A percentile compares a stretch with the other conserved stretches of the same genome.
Conservation (phyloP, 2,888 invertebrate genomes). For the Tiliacea aurago region DNA sequence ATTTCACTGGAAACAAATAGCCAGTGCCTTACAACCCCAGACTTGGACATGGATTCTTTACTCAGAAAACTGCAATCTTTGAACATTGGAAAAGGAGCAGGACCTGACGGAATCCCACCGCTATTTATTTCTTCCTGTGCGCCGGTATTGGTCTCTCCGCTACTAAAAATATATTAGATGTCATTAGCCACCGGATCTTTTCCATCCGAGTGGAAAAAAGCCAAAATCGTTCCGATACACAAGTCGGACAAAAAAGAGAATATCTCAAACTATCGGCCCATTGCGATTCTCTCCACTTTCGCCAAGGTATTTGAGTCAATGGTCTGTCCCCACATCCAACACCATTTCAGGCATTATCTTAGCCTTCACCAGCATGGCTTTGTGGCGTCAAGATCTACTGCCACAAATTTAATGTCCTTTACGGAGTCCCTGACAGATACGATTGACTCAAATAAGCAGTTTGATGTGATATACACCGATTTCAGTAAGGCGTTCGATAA, state of each 20-base stretch:
- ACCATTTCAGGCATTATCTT: neutral
- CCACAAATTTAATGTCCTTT: neutral
- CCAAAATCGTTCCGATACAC: neutral
- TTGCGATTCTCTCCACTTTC: slow-evolving; percentile 1
- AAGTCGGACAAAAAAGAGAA: neutral
- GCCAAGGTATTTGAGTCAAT: slow-evolving; percentile 7
- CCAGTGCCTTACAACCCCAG: neutral
- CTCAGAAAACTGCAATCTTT: neutral
- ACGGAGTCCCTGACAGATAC: neutral
- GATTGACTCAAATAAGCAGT: neutral
- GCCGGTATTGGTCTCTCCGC: too few species aligned
- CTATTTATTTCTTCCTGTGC: too few species aligned
- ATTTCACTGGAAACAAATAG: neutral
- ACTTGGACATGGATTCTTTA: neutral
- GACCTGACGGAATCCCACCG: neutral
- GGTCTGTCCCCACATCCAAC: neutral
- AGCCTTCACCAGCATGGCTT: neutral
- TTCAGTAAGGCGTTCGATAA: too few species aligned
- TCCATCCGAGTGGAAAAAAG: neutral
- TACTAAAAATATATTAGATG: too few species aligned
- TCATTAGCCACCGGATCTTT: too few species aligned
- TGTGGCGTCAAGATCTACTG: too few species aligned
- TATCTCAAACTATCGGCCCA: neutral
- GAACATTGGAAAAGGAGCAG: neutral
- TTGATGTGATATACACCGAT: neutral